Evolutionary conservation across 2,113 vertebrate genomes (phyloP), one percentile per base, ranked within the genome.

Genomic region (Takifugu flavidus): DNA sequence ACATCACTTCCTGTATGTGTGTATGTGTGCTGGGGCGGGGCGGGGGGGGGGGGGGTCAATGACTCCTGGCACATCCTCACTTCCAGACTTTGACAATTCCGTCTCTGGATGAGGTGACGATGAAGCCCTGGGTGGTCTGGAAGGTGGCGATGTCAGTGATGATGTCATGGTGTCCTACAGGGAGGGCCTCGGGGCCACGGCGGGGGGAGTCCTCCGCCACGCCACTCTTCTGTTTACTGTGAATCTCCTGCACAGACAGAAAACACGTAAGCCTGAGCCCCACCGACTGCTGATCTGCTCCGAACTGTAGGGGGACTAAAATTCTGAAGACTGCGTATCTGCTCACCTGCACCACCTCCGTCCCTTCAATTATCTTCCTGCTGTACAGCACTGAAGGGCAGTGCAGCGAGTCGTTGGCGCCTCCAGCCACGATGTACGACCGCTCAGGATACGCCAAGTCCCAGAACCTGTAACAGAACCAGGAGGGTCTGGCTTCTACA

Each of bases 71-170:
- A 61, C 14, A 4, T 20, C 25, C 10, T 25, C 82, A 99, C 73
- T 99, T 99, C 97, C 97, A 99, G 13, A 99, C 97, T 86, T 98
- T 99, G 62, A 99, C 95, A 25, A 98, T 98, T 11, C 97, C 97
- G 65, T 99, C 97, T 70, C 96, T 90, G 55, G 97, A 99, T 0
- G 96, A 95, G 2, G 96, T 98, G 61, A 98, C 94, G 65, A 99
- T 98, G 90, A 98, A 98, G 58, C 96, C 97, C 86, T 99, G 97
- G 0, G 96, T 98, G 2, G 96, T 98, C 91, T 98, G 96, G 80
- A 98, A 99, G 54, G 96, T 97, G 45, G 95, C 95, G 0, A 99
- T 89, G 75, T 98, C 97, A 0, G 96, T 99, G 85, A 99, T 95
- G 75, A 98, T 98, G 79, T 99, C 97, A 4, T 99, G 97, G 63